Percentiles rank a stretch among this genome's conserved stretches.
These are phyloP conservation scores for Tinamus guttatus DNA, from an alignment of 2,113 vertebrate genomes.

Conservation along the genomic window DNA sequence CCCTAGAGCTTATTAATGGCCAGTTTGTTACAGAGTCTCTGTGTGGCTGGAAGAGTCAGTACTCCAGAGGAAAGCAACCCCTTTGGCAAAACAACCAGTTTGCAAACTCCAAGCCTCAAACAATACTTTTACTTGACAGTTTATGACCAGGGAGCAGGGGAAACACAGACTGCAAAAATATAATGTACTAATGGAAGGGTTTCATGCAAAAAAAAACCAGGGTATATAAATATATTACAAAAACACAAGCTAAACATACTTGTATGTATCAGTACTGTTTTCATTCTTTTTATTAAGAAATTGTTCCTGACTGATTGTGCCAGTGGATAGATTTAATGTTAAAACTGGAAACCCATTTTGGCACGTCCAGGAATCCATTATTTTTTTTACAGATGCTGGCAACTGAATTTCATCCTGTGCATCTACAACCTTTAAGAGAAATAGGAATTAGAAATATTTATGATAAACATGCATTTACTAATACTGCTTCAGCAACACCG, in stretches of 20 bases:
- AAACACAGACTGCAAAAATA: not conserved
- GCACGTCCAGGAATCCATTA: constrained; percentile 84
- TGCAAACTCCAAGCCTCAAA: not conserved
- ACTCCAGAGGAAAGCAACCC: not conserved
- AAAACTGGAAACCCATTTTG: constrained; percentile 80
- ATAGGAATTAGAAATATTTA: not conserved
- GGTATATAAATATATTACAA: not conserved
- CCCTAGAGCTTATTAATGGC: not conserved
- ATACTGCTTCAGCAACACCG: not conserved
- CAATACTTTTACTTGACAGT: not conserved
- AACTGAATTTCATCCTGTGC: constrained; percentile 76
- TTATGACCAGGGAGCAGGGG: not conserved
- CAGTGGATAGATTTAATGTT: constrained; percentile 78
- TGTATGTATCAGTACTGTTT: constrained; percentile 63
- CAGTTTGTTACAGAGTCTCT: not conserved
- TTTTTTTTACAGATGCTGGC: constrained; percentile 78
- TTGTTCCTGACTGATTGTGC: constrained; percentile 76
- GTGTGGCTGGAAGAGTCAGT: not conserved
- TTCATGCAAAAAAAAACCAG: not conserved
- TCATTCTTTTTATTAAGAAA: constrained; percentile 59
- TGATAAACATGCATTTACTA: not conserved
- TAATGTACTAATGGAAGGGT: not conserved
- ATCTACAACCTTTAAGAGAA: constrained; percentile 74
- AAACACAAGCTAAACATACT: constrained; percentile 67
- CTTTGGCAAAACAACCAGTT: not conserved